A percentile compares a stretch with the other conserved stretches of the same genome.
phyloP scores from a whole-genome alignment of 2,797 vertebrate species.

The Sardinella longiceps region DNA sequence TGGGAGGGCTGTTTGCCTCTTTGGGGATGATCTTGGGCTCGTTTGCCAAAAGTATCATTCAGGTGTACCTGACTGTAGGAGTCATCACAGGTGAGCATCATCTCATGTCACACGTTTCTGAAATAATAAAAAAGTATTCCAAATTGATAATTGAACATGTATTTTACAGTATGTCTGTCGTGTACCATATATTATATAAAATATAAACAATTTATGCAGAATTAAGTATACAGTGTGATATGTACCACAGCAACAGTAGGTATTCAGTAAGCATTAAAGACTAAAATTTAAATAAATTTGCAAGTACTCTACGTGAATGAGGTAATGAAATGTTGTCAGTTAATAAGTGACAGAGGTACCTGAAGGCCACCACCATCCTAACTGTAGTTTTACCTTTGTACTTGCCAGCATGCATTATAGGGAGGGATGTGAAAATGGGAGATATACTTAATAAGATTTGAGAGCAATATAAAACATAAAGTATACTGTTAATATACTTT shows the following conservation, averaged over 20 bases:
- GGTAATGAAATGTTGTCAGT: neutral
- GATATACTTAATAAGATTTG: no score
- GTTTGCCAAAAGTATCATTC: slow-evolving; percentile 76
- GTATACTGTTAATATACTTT: no score
- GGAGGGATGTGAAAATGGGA: no score
- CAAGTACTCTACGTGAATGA: neutral
- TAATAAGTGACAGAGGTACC: neutral
- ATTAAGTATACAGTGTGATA: no score
- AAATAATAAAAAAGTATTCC: neutral
- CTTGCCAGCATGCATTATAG: neutral
- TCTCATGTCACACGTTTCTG: neutral
- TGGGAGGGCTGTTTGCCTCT: slow-evolving; percentile 81
- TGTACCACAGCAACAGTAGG: no score
- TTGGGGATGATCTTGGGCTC: slow-evolving; percentile 82
- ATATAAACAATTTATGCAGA: no score
- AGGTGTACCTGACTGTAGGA: slow-evolving; percentile 80
- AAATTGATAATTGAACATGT: neutral
- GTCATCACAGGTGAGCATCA: slow-evolving; percentile 80
- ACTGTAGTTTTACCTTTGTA: neutral
- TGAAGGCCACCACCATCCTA: neutral
- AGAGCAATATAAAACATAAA: no score
- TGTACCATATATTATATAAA: no score
- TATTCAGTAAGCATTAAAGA: no score
- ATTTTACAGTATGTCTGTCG: no score
- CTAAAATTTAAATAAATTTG: neutral